Evolutionary conservation across 53 echinoderm and acorn worm genomes (phyloP), one percentile per base, ranked within the genome.

Genomic region (Patiria pectinifera): DNA sequence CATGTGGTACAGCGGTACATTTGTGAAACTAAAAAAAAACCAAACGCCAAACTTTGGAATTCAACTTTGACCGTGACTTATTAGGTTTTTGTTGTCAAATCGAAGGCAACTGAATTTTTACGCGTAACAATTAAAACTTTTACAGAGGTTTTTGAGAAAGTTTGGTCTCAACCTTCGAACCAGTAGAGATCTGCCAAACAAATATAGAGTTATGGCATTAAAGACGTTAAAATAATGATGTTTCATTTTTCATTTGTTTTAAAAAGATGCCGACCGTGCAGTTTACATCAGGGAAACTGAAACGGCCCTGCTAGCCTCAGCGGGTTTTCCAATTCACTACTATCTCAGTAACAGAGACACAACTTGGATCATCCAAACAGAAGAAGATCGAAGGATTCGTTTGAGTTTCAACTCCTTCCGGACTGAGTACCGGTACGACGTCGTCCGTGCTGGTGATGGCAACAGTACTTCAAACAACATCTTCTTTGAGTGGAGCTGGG

Each of bases 401-500:
- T 6, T 78, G 26, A 26, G 11, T 14, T 43, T 43, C 45, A 45
- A 6, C 10, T 43, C 6, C 45, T 78, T 78, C 26, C 11, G 13
- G 7, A 78, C 45, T 0, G 78, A 78, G 44, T 78, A 78, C 26
- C 78, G 45, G 26, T 43, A 24, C 78, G 78, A 78, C 15, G 26
- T 26, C 26, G 35, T 78, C 6, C 78, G 45, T 10, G 78, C 78
- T 11, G 78, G 78, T 13, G 78, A 78, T 45, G 78, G 78, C 35
- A 43, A 78, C 44, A 45, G 26, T 14, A 78, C 35, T 13, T 11
- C 44, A 78, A 6, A 13, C 9, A 14, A 43, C 14, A 43, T 43
- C 6, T 78, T 78, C 78, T 78, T 78, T 45, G 9, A 45, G 13
- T 78, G 78, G 78, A 78, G 43, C 78, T 26, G 78, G 78, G 7